Conservation (phyloP, 2,888 invertebrate species). For the Lasius platythorax region DNA sequence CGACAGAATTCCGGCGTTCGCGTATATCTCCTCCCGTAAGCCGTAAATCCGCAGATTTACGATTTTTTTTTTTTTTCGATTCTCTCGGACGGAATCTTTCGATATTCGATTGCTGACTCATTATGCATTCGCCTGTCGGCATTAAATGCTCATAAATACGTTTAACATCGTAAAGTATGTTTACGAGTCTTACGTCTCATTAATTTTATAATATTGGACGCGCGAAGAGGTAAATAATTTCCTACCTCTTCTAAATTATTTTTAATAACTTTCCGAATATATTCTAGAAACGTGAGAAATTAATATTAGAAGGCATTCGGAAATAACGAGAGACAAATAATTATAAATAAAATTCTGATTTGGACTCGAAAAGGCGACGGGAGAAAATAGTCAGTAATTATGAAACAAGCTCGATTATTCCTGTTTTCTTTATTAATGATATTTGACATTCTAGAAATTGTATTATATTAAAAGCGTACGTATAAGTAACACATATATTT, state of each 20-base stretch:
- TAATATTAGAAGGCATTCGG: neutral
- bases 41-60: neutral
- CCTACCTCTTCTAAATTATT: neutral
- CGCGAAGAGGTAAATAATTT: neutral
- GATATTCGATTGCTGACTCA: neutral
- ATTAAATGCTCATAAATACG: neutral
- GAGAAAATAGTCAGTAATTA: too few species aligned
- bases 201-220: neutral
- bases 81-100: neutral
- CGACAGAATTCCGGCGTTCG: neutral
- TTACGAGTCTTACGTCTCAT: neutral
- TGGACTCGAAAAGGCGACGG: too few species aligned
- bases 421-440: neutral
- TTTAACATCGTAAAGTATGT: neutral
- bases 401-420: neutral
- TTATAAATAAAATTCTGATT: neutral
- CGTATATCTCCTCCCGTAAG: neutral
- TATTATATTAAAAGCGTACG: neutral
- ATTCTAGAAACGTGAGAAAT: neutral
- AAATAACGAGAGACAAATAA: neutral
- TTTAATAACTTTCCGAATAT: neutral
- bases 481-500: too few species aligned
- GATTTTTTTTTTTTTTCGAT: neutral
- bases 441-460: neutral
- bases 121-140: slow-evolving; percentile 4